Percentiles rank a stretch among this genome's conserved stretches.
phyloP scores from a whole-genome alignment of 2,888 invertebrate genomes.

The Pollenia amentaria region DNA sequence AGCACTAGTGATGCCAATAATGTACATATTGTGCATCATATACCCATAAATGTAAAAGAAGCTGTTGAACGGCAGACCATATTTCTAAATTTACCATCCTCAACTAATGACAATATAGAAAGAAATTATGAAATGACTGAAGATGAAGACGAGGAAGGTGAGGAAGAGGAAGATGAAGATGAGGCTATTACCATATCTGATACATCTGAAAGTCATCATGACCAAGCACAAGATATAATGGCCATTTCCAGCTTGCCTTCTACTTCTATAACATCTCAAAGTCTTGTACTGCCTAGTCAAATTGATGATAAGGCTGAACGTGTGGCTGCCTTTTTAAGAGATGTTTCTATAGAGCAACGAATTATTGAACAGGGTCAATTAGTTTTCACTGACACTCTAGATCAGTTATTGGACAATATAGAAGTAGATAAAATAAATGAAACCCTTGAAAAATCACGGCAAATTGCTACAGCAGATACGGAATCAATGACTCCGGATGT shows the following conservation, averaged over 20 bases:
- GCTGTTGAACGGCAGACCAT: constrained; percentile 21
- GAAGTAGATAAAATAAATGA: constrained; percentile 40
- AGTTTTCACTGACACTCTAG: constrained; percentile 47
- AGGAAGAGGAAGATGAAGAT: constrained; percentile 48
- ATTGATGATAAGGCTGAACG: constrained; percentile 78
- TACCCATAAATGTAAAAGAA: constrained; percentile 38
- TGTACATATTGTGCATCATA: constrained; percentile 75
- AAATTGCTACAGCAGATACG: constrained; percentile 78
- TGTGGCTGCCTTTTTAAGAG: constrained; percentile 81
- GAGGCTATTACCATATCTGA: constrained; percentile 76
- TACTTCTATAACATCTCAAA: constrained; percentile 59
- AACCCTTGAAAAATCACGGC: constrained; percentile 37
- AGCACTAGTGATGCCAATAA: constrained; percentile 73
- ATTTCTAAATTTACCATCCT: constrained; percentile 20
- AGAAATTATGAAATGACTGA: constrained; percentile 75
- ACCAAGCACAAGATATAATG: constrained; percentile 60
- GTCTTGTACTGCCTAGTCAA: constrained; percentile 32
- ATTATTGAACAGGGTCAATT: constrained; percentile 52
- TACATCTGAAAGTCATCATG: constrained; percentile 54
- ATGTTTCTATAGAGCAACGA: constrained; percentile 79
- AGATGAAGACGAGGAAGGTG: constrained; percentile 52
- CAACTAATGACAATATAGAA: constrained; percentile 4
- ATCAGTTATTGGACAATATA: constrained; percentile 54
- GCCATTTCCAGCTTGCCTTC: constrained; percentile 71
- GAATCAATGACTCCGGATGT: constrained; percentile 79